These are phyloP conservation scores for Drosophila lutescens DNA, from an alignment of 2,888 invertebrate species.

Conservation along the genomic window DNA sequence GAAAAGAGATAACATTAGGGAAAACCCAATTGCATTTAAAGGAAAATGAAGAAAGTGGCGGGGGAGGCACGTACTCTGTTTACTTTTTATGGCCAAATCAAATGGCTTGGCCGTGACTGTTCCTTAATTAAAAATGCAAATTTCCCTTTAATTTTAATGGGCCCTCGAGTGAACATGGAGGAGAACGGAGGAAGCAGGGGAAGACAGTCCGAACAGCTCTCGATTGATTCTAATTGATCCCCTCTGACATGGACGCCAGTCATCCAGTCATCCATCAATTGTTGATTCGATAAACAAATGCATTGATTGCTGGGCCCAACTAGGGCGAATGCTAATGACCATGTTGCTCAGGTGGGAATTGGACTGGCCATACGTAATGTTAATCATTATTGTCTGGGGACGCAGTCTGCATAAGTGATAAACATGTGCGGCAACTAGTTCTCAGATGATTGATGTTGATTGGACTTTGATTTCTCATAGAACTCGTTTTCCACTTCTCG, in stretches of 20 bases:
- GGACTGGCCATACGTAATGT: conserved; percentile 45
- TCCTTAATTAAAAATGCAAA: conserved; percentile 70
- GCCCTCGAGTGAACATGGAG: neutral
- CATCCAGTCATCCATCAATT: conserved; percentile 51
- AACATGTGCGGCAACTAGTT: conserved; percentile 8
- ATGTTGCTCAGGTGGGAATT: conserved; percentile 35
- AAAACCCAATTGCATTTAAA: conserved; percentile 35
- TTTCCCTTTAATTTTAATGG: conserved; percentile 57
- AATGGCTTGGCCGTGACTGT: conserved; percentile 41
- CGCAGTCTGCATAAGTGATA: conserved; percentile 27
- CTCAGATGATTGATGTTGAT: conserved; percentile 24
- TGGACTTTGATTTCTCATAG: conserved; percentile 2
- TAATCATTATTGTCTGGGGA: conserved; percentile 16
- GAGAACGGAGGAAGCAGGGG: neutral
- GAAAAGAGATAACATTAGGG: conserved; percentile 37
- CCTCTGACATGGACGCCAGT: conserved; percentile 49
- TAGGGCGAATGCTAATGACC: conserved; percentile 33
- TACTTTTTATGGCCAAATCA: conserved; percentile 41
- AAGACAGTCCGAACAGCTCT: conserved; percentile 16
- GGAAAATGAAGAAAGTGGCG: conserved; percentile 3
- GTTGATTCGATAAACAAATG: conserved; percentile 32
- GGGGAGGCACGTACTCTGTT: conserved; percentile 28
- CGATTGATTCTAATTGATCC: conserved; percentile 67
- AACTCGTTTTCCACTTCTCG: neutral
- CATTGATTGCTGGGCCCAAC: conserved; percentile 60